Evolutionary conservation across 1,140 invertebrate genomes (phyloP), one percentile per base, ranked within the genome.

Genomic region (Latrodectus geometricus): DNA sequence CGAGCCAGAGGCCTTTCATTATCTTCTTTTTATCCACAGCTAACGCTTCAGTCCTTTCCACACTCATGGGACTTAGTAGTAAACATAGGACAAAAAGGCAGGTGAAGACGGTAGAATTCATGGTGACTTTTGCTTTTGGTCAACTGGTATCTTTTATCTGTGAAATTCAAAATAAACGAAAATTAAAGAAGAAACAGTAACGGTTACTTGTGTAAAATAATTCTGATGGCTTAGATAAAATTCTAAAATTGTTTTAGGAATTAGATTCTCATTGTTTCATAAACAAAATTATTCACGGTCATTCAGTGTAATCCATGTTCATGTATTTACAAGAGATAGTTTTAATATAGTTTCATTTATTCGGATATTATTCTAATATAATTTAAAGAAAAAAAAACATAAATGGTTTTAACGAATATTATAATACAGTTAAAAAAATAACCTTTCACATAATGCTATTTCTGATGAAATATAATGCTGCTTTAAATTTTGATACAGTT

Each of bases 11-110:
- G 50, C 76, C 85, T 52, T 86, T 86, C 85, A 86, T 86, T 20
- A 86, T 79, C 50, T 86, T 86, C 77, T 86, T 86, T 48, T 86
- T 86, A 35, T 86, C 85, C 9, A 86, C 85, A 15, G 85, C 85
- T 56, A 86, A 52, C 8, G 85, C 85, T 48, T 74, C 76, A 50
- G 83, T 35, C 20, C 77, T 20, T 61, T 85, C 74, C 3, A 85
- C 23, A 11, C 75, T 48, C 2, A 48, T n/a, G 35, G 83, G 83
- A 20, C 61, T 85, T 12, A 77, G 21, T 2, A 85, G 83, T 0
- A 85, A 61, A 17, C 81, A 75, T 12, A 84, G 52, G 8, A 68
- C 23, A 23, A 84, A 54, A 23, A 84, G 9, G 48, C 56, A 11
- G n/a, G 35, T 74, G 7, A 84, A 50, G 5, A 84, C 73, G 75